These are phyloP conservation scores for Chirona hameri DNA, from an alignment of 2,888 invertebrate species.

Conservation along the genomic window DNA sequence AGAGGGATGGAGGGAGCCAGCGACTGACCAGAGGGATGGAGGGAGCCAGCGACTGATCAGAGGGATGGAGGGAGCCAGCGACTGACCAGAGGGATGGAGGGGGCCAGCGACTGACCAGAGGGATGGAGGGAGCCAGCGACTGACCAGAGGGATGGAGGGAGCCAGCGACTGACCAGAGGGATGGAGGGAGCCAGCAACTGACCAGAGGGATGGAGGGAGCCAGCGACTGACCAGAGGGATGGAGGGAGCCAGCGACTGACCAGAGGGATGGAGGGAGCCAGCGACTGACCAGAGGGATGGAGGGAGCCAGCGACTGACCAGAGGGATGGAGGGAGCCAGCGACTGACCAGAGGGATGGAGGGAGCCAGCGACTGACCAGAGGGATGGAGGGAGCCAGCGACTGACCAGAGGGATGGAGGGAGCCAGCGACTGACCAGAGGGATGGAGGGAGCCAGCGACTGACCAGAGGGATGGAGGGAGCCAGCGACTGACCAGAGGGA, in stretches of 20 bases:
- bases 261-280: neutral
- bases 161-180: neutral
- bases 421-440: neutral
- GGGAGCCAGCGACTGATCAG: neutral
- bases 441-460: neutral
- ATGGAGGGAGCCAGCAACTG: neutral
- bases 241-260: neutral
- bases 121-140: neutral
- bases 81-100: neutral
- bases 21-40: neutral
- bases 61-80: neutral
- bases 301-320: neutral
- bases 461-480: neutral
- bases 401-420: neutral
- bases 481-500: neutral
- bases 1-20: neutral
- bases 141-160: neutral
- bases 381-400: neutral
- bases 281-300: neutral
- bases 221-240: neutral
- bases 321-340: neutral
- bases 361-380: neutral
- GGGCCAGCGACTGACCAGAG: neutral
- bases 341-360: neutral
- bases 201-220: neutral